phyloP scores from a whole-genome alignment of 1,140 invertebrate genomes.

The Ephestia elutella region DNA sequence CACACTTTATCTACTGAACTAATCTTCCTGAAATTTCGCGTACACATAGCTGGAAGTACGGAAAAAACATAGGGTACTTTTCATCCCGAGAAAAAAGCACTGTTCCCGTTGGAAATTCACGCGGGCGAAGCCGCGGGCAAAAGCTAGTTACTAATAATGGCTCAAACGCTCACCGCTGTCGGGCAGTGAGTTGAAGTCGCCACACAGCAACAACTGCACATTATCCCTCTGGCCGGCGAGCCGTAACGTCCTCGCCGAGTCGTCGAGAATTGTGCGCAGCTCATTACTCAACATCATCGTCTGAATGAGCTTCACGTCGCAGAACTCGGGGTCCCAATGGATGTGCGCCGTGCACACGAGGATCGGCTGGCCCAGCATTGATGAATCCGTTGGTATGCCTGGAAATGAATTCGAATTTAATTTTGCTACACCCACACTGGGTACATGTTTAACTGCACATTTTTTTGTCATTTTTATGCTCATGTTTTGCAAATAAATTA shows the following conservation, averaged over 20 bases:
- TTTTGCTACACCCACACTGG: too few species aligned
- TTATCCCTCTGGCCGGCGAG: constrained; percentile 79
- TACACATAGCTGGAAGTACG: too few species aligned
- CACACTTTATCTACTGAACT: too few species aligned
- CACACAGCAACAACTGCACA: constrained; percentile 96
- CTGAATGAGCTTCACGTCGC: constrained; percentile 99
- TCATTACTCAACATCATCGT: constrained; percentile 99
- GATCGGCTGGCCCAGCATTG: constrained; percentile 87
- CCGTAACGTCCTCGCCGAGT: constrained; percentile 78
- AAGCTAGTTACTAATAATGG: not conserved
- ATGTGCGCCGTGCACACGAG: constrained; percentile 99
- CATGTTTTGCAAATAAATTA: too few species aligned
- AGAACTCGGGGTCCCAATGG: constrained; percentile 99
- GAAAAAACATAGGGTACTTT: too few species aligned
- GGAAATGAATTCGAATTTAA: constrained; percentile 21
- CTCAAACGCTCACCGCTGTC: constrained; percentile 85
- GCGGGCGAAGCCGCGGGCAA: too few species aligned
- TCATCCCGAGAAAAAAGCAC: too few species aligned
- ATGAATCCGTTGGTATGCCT: constrained; percentile 83
- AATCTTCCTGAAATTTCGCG: too few species aligned
- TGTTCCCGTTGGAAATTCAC: too few species aligned
- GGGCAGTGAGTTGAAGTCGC: constrained; percentile 98
- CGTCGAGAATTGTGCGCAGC: constrained; percentile 87
- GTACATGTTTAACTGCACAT: too few species aligned
- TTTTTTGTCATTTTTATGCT: too few species aligned